These are phyloP conservation scores for Azemiops feae DNA, from an alignment of 2,113 vertebrate species.

Conservation along the genomic window DNA sequence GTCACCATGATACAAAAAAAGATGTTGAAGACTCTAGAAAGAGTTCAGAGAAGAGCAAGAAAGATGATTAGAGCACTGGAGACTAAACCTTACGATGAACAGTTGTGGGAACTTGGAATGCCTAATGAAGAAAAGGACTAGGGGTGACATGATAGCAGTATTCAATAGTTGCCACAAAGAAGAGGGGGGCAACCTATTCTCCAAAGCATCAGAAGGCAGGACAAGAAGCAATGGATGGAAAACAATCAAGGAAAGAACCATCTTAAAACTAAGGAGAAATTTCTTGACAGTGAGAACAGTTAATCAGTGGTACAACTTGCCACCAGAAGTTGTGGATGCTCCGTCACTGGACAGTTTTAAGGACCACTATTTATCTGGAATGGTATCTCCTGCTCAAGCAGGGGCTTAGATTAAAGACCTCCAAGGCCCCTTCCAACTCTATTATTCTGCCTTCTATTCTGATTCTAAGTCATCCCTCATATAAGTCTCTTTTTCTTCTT, in stretches of 20 bases:
- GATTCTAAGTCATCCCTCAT: not conserved
- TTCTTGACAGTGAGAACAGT: not conserved
- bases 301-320: not conserved
- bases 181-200: not conserved
- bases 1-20: not conserved
- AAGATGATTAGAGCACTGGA: not conserved
- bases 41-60: not conserved
- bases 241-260: not conserved
- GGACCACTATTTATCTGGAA: too few relatives aligned
- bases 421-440: not conserved
- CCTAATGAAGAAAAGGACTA: not conserved
- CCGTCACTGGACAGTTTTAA: too few relatives aligned
- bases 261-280: not conserved
- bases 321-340: not conserved
- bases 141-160: not conserved
- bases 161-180: not conserved
- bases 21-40: not conserved
- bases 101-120: not conserved
- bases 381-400: too few relatives aligned
- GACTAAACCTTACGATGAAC: not conserved
- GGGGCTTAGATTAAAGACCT: not conserved
- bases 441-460: not conserved
- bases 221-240: not conserved
- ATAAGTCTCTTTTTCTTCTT: not conserved
- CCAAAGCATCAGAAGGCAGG: not conserved